Percentiles rank a stretch among this genome's conserved stretches.
Conservation (phyloP, 2,797 vertebrate genomes). For the Silurus aristotelis region DNA sequence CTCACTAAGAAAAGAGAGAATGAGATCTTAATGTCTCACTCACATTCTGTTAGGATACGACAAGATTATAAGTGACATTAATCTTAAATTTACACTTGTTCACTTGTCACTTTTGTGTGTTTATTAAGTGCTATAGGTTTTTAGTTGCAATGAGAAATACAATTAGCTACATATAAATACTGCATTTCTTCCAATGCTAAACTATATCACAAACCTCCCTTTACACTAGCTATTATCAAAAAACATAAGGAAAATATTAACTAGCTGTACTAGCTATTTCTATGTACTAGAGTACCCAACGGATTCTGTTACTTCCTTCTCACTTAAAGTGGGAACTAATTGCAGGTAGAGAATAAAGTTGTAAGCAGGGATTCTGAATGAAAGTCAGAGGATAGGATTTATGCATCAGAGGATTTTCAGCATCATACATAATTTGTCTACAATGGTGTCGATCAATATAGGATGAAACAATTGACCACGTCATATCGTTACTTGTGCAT, state of each 20-base stretch:
- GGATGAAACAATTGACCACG: not conserved
- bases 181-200: not conserved
- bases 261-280: not conserved
- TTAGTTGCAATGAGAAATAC: not conserved
- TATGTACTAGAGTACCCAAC: not conserved
- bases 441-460: not conserved
- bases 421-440: not conserved
- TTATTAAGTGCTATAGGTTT: not conserved
- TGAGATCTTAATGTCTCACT: conserved; percentile 64
- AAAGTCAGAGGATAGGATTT: not conserved
- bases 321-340: not conserved
- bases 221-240: not conserved
- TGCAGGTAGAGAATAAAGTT: not conserved
- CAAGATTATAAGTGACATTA: conserved; percentile 88
- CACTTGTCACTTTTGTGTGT: not conserved
- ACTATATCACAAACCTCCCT: not conserved
- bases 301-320: not conserved
- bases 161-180: not conserved
- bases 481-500: not conserved
- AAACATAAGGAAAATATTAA: not conserved
- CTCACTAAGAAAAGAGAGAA: conserved; percentile 55
- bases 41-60: conserved; percentile 82
- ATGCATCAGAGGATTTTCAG: not conserved
- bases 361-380: not conserved
- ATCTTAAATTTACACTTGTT: not conserved